Base-by-base conservation (phyloP, 1,140 invertebrate genomes). In the Anoplophora glabripennis region DNA sequence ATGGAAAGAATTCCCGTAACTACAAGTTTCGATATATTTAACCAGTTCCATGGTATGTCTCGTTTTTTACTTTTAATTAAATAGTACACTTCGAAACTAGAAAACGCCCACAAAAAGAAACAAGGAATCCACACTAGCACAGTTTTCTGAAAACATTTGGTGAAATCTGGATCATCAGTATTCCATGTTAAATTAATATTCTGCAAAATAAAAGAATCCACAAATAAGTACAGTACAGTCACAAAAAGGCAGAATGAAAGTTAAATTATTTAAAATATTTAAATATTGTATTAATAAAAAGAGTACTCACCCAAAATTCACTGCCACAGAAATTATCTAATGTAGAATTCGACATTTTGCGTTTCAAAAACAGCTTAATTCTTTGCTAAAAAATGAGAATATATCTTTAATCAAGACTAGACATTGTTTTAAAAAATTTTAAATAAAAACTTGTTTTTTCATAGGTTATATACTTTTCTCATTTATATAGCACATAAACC, bases 131-230 rank as follows among this genome's bases (percentile, higher is more conserved):
- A 96, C 45, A 93, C 78, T 35, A 98, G 73, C 1, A 90, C 85
- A 3, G 93, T 96, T 76, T 89, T 86, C 74, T 95, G 87, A 77
- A 96, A 94, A 76, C 93, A 96, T 75, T 81, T 77, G 53, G 92
- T 92, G 47, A 96, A 82, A 72, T 93, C 86, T 41, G 94, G 93
- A 75, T 86, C 79, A 12, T 83, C 76, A 12, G 91, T 92, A 63
- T 90, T 77, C 92, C 93, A 95, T 47, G 88, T 86, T 67, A 86
- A 42, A 12, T 47, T 64, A 38, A 5, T 10, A 45, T 67, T 57
- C 63, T 63, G 59, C 48, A 53, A 64, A 38, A 57, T 40, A 12
- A 3, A 21, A n/a, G n/a, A n/a, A n/a, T n/a, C n/a, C n/a, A n/a
- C n/a, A n/a, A n/a, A n/a, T n/a, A n/a, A n/a, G n/a, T n/a, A n/a